Evolutionary conservation across 2,113 vertebrate genomes (phyloP), one percentile per base, ranked within the genome.

Genomic region (Rhinolophus ferrumequinum): DNA sequence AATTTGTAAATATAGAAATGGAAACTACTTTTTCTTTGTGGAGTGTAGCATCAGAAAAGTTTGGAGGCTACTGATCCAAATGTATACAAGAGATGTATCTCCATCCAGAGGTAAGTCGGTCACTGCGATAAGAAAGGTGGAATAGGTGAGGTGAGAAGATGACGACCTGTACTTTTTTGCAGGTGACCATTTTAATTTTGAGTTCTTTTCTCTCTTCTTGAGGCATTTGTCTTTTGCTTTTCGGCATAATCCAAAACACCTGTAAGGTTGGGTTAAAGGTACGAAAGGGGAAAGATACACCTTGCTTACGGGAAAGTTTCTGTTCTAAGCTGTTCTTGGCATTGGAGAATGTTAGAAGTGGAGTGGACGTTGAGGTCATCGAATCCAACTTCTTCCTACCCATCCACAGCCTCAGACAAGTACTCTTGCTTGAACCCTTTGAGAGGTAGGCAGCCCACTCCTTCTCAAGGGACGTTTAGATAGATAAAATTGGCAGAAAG

Each of bases 241-340:
- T 91, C n/a, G 54, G 60, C 85, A 93, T 92, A 95, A 93, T 35
- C 30, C 19, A 47, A 75, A 81, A 52, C 35, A 70, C 35, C 50
- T 86, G 60, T 93, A 33, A 44, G 47, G 13, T 67, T 56, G 50
- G 24, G 6, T 52, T 84, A 26, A 80, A 41, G 8, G 26, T n/a
- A 83, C 64, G 15, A 80, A 84, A 66, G 64, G 70, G 22, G 60
- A 86, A 77, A 70, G 30, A 2, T 33, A 35, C 54, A 77, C 58
- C 62, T 72, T 93, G 69, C 47, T 62, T 69, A 1, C 6, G 41
- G n/a, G 70, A 66, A 79, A 22, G 79, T 81, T 24, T 69, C 62
- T 80, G 5, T 79, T 87, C 47, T 50, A 18, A 80, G 22, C 19
- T 64, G 13, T 41, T 64, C 18, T 87, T 38, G 60, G 33, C 44